Evolutionary conservation across 2,113 vertebrate species (phyloP).

Genomic region (Misgurnus mizolepis): DNA sequence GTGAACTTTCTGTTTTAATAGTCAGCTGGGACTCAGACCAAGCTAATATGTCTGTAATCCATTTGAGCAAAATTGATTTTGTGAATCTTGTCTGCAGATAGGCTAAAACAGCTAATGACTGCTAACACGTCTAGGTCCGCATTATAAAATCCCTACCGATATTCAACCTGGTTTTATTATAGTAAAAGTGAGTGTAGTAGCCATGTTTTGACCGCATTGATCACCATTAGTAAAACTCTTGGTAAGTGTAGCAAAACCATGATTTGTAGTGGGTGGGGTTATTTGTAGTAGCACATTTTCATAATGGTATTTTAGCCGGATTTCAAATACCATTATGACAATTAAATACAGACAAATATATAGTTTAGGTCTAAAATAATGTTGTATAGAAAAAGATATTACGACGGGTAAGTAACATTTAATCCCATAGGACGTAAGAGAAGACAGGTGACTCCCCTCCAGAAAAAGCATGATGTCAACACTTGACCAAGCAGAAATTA

Average conservation of each 20-base stretch:
- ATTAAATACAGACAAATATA: too few relatives aligned
- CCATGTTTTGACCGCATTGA: too few relatives aligned
- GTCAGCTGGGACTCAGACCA: conserved; percentile 13
- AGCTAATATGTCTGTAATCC: conserved; percentile 1
- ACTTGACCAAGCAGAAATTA: conserved; percentile 34
- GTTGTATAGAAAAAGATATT: background rate
- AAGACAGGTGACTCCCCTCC: background rate
- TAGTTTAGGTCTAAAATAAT: too few relatives aligned
- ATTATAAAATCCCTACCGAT: background rate
- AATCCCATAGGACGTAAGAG: conserved; percentile 8
- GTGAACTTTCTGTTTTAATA: conserved; percentile 12
- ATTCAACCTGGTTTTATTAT: too few relatives aligned
- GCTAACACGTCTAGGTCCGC: background rate
- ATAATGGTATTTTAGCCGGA: too few relatives aligned
- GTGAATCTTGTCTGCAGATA: background rate
- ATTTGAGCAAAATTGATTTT: background rate
- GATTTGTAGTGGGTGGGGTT: too few relatives aligned
- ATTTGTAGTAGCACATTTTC: too few relatives aligned
- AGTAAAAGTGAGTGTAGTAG: too few relatives aligned
- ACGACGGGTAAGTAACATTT: background rate
- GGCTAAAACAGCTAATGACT: conserved; percentile 6
- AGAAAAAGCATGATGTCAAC: conserved; percentile 43
- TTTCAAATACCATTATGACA: too few relatives aligned
- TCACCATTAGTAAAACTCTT: too few relatives aligned
- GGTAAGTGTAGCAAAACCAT: too few relatives aligned